Percentiles rank a stretch among this genome's conserved stretches.
Evolutionary conservation across 2,113 vertebrate species (phyloP).

Genomic region (Ophiodon elongatus): DNA sequence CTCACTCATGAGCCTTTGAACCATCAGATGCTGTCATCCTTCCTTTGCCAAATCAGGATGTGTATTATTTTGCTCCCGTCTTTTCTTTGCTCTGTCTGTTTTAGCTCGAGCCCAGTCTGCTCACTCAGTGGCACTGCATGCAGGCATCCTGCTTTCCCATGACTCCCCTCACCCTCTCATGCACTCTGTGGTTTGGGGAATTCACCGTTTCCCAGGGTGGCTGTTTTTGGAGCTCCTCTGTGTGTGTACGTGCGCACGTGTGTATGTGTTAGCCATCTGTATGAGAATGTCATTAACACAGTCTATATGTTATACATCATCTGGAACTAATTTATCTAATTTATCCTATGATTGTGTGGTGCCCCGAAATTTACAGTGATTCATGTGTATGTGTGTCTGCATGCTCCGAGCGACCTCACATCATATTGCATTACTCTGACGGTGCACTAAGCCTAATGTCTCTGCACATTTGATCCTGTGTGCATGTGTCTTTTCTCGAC

Average conservation of each 20-base stretch:
- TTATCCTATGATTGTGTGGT: conserved; percentile 75
- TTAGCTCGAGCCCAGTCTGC: conserved; percentile 55
- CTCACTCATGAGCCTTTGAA: conserved; percentile 72
- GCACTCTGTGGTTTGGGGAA: conserved; percentile 87
- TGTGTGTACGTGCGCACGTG: conserved; percentile 51
- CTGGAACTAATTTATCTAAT: conserved; percentile 84
- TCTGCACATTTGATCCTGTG: conserved; percentile 64
- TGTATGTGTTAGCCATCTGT: conserved; percentile 63
- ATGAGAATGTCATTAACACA: conserved; percentile 74
- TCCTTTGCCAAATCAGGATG: conserved; percentile 68
- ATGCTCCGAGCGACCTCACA: conserved; percentile 61
- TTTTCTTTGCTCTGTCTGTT: conserved; percentile 71
- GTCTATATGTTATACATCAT: conserved; percentile 81
- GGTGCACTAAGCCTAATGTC: conserved; percentile 60
- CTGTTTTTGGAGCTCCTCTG: conserved; percentile 83
- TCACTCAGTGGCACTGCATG: conserved; percentile 64
- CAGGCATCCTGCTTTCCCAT: conserved; percentile 80
- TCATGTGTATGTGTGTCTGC: conserved; percentile 61
- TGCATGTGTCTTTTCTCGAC: conserved; percentile 62
- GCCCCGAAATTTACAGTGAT: conserved; percentile 64
- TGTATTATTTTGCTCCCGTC: conserved; percentile 67
- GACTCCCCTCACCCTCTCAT: conserved; percentile 83
- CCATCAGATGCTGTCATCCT: conserved; percentile 59
- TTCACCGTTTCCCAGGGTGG: conserved; percentile 84
- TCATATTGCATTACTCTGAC: conserved; percentile 72